Percentiles rank a stretch among this genome's conserved stretches.
Conservation (phyloP, 2,888 invertebrate species). For the Athripsodes cinereus region DNA sequence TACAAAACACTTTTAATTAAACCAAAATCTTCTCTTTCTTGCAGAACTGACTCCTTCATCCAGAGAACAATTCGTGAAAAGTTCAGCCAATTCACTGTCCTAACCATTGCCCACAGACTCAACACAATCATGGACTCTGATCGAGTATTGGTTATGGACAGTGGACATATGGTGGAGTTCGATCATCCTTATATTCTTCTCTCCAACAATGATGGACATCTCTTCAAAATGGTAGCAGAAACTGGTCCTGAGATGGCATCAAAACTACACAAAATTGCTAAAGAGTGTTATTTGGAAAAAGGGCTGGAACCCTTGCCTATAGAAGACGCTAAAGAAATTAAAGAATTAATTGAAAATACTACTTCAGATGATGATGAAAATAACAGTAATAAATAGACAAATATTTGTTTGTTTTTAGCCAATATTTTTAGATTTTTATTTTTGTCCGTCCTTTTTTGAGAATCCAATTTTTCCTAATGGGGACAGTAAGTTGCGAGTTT, state of each 20-base stretch:
- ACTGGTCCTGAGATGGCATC: conserved; percentile 54
- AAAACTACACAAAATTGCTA: conserved; percentile 43
- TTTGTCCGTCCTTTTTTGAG: too few relatives aligned
- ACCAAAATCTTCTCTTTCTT: too few relatives aligned
- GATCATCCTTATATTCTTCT: conserved; percentile 63
- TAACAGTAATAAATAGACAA: too few relatives aligned
- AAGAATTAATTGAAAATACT: background rate
- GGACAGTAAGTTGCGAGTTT: too few relatives aligned
- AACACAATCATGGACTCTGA: conserved; percentile 93
- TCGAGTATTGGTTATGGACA: conserved; percentile 80
- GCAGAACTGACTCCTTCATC: conserved; percentile 74
- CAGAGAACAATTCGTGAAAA: conserved; percentile 76
- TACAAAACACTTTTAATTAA: too few relatives aligned
- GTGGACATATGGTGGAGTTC: conserved; percentile 68
- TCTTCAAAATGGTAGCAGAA: conserved; percentile 65
- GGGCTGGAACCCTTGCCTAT: conserved; percentile 30
- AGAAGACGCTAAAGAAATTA: background rate
- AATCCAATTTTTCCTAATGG: too few relatives aligned
- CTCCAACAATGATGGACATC: conserved; percentile 52
- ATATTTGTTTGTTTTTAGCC: too few relatives aligned
- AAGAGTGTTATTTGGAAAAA: conserved; percentile 41
- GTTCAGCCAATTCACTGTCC: conserved; percentile 76
- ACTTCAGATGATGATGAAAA: too few relatives aligned
- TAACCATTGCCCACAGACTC: conserved; percentile 87
- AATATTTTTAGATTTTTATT: too few relatives aligned